Percentiles rank a stretch among this genome's conserved stretches.
phyloP scores from a whole-genome alignment of 2,797 vertebrate species.

The Epinephelus awoara region DNA sequence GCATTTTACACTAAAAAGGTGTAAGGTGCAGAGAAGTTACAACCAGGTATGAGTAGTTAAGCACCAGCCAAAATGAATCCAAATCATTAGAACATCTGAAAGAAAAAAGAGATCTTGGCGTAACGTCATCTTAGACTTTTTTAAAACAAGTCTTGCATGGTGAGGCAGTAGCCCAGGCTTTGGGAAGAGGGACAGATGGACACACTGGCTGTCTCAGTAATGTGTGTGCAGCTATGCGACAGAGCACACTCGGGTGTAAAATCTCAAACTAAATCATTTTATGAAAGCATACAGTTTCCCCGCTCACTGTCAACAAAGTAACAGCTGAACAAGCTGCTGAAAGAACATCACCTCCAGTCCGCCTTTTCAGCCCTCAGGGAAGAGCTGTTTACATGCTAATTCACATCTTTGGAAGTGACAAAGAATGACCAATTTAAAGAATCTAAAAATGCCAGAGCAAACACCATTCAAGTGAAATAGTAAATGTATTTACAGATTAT shows the following conservation, averaged over 20 bases:
- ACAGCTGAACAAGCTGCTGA: constrained; percentile 24
- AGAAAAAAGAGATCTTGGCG: constrained; percentile 1
- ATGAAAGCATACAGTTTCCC: constrained; percentile 40
- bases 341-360: constrained; percentile 9
- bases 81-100: constrained; percentile 18
- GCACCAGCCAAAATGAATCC: neutral
- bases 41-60: neutral
- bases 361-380: constrained; percentile 26
- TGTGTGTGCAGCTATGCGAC: constrained; percentile 37
- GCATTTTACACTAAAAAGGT: too few species aligned
- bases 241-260: constrained; percentile 36
- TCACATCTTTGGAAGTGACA: neutral
- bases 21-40: too few species aligned
- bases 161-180: constrained; percentile 10
- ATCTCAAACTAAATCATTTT: constrained; percentile 47
- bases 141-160: constrained; percentile 13
- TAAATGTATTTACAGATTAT: neutral
- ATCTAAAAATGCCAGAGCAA: neutral
- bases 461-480: neutral
- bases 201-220: constrained; percentile 32
- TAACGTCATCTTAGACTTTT: constrained; percentile 24
- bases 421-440: constrained; percentile 12
- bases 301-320: constrained; percentile 28
- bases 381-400: neutral
- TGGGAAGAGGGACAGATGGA: constrained; percentile 52